Evolutionary conservation across 2,888 invertebrate species (phyloP), one percentile per base, ranked within the genome.

Genomic region (Euproctis similis): DNA sequence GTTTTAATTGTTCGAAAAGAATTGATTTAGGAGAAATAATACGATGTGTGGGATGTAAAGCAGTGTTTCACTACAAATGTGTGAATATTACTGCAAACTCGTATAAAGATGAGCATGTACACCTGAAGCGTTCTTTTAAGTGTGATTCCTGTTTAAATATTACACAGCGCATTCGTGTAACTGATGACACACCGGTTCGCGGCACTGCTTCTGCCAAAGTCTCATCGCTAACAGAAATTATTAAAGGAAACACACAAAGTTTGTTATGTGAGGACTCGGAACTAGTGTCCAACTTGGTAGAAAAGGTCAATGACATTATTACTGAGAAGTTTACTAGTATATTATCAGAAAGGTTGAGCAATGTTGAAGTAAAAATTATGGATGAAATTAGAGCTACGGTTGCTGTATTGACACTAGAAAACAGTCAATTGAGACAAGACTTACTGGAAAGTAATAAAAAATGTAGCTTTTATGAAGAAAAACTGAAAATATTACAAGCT

Each of bases 41-140:
- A 13, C 9, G 21, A 22, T 32, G 28, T 22, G 26, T 11, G 24
- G 32, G 22, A 28, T 32, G 28, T 12, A 32, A 28, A 10, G 12
- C 4, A 7, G 10, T 4, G 21, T 28, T 25, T 12, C 28, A 32
- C 22, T 32, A 28, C 9, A 25, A 2, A 25, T 32, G 32, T 22
- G 21, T 11, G 10, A 32, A 32, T 9, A 26, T 32, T 7, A 22
- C 25, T 17, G 2, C 21, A 16, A 25, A 16, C 4, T 14, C 20
- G 8, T 17, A 10, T 10, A 13, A 2, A 4, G 24, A 13, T 3
- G 19, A 13, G 2, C 20, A 13, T 21, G 14, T 8, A n/a, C 24
- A 28, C 21, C 12, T 25, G n/a, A 28, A 22, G 12, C 12, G 22
- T 28, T 22, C 28, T 8, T 32, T 32, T 6, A 25, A 28, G 17